phyloP scores from a whole-genome alignment of 2,113 vertebrate species.

The Oceanites oceanicus region DNA sequence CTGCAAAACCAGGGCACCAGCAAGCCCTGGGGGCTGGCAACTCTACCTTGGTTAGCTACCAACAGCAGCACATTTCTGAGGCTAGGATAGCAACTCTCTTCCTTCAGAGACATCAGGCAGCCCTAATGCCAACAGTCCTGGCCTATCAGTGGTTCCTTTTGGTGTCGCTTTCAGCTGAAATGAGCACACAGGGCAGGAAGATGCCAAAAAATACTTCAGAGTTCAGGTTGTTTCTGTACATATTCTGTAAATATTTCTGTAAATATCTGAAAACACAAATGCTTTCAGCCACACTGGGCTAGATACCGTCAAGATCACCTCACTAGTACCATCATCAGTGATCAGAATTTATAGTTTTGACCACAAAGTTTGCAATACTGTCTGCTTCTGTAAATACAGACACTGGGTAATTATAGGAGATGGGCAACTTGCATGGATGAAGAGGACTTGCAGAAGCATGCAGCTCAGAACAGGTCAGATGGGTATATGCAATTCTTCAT shows the following conservation, averaged over 20 bases:
- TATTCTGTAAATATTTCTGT: not conserved
- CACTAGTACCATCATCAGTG: no score
- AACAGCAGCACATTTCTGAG: not conserved
- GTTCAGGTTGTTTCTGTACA: not conserved
- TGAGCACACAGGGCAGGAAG: not conserved
- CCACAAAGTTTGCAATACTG: not conserved
- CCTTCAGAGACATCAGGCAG: not conserved
- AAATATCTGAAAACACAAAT: not conserved
- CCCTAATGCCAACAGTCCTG: not conserved
- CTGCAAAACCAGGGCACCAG: not conserved
- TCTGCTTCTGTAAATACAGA: not conserved
- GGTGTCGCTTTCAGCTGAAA: not conserved
- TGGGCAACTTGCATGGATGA: not conserved
- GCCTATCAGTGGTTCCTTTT: not conserved
- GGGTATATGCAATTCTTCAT: not conserved
- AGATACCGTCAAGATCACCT: rapidly evolving
- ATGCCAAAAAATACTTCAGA: not conserved
- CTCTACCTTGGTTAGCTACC: not conserved
- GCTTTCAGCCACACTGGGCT: not conserved
- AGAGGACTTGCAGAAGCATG: not conserved
- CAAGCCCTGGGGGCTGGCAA: not conserved
- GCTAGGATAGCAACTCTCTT: not conserved
- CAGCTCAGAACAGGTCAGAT: not conserved
- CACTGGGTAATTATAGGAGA: no score
- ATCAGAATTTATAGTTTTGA: not conserved